Conservation (phyloP, 2,113 vertebrate species). For the Tyrannus savana region DNA sequence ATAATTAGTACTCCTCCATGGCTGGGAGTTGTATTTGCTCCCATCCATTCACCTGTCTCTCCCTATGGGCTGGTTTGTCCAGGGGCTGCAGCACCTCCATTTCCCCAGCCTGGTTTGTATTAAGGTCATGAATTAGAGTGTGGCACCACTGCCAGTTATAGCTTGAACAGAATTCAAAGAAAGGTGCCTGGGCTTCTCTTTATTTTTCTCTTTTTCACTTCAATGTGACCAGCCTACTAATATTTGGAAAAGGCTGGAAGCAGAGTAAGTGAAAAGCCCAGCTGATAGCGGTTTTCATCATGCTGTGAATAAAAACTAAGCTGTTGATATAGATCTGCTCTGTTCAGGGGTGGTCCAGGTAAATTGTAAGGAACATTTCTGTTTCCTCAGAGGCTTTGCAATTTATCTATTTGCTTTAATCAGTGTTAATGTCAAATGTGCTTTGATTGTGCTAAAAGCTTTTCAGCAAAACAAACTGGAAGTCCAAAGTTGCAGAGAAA, state of each 20-base stretch:
- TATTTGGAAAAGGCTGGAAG: not conserved
- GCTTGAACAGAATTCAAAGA: not conserved
- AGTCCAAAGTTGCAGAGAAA: not conserved
- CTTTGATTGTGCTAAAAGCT: constrained; percentile 40
- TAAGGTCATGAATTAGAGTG: not conserved
- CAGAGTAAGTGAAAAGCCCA: not conserved
- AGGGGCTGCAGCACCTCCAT: not conserved
- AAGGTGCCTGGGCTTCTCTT: not conserved
- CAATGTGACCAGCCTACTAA: not conserved
- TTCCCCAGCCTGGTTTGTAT: not conserved
- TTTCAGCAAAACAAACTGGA: not conserved
- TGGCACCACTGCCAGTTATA: not conserved
- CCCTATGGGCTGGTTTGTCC: not conserved
- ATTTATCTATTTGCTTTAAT: constrained; percentile 33
- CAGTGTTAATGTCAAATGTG: constrained; percentile 10
- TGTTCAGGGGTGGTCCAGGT: constrained; percentile 9
- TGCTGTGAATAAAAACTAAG: constrained; percentile 23
- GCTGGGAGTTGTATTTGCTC: not conserved
- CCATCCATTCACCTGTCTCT: not conserved
- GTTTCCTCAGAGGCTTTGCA: not conserved
- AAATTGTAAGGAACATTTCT: not conserved
- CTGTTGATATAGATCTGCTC: constrained; percentile 45
- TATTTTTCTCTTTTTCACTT: not conserved
- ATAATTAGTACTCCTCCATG: not conserved
- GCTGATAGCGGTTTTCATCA: not conserved